Percentiles rank a stretch among this genome's conserved stretches.
phyloP scores from a whole-genome alignment of 2,113 vertebrate species.

The Antennarius striatus region DNA sequence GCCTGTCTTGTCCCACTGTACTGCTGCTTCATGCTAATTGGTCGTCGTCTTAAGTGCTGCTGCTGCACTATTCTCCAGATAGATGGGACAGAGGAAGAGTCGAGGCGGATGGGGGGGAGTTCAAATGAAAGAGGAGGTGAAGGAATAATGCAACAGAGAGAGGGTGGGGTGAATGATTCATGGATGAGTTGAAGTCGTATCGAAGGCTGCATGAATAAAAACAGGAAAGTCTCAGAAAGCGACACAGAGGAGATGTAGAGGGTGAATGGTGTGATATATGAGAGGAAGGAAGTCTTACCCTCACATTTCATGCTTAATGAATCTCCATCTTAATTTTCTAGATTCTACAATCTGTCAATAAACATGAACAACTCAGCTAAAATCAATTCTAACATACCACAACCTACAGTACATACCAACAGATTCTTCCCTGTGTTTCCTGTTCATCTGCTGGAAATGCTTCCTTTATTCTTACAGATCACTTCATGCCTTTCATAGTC shows the following conservation, averaged over 20 bases:
- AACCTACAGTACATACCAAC: not conserved
- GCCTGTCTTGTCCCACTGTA: slow-evolving; percentile 59
- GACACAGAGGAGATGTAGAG: slow-evolving; percentile 5
- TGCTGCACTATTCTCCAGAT: slow-evolving; percentile 73
- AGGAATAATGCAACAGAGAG: not conserved
- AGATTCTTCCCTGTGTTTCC: too few species aligned
- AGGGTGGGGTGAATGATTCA: slow-evolving; percentile 32
- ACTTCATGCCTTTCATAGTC: slow-evolving; percentile 15
- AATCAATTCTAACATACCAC: not conserved
- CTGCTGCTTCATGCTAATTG: slow-evolving; percentile 73
- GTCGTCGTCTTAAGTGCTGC: slow-evolving; percentile 74
- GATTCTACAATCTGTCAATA: not conserved
- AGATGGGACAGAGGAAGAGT: slow-evolving; percentile 47
- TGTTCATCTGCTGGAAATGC: not conserved
- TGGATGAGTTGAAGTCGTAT: slow-evolving; percentile 35
- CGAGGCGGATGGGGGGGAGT: slow-evolving; percentile 5
- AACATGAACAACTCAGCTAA: slow-evolving; percentile 1
- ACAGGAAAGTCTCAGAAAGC: not conserved
- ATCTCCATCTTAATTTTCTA: not conserved
- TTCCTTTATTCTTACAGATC: slow-evolving; percentile 5
- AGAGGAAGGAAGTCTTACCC: not conserved
- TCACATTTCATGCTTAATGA: not conserved
- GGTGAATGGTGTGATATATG: not conserved
- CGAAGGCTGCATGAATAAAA: slow-evolving; percentile 47
- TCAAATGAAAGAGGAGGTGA: not conserved